phyloP scores from a whole-genome alignment of 2,113 vertebrate species.

The Eudorcas thomsonii region DNA sequence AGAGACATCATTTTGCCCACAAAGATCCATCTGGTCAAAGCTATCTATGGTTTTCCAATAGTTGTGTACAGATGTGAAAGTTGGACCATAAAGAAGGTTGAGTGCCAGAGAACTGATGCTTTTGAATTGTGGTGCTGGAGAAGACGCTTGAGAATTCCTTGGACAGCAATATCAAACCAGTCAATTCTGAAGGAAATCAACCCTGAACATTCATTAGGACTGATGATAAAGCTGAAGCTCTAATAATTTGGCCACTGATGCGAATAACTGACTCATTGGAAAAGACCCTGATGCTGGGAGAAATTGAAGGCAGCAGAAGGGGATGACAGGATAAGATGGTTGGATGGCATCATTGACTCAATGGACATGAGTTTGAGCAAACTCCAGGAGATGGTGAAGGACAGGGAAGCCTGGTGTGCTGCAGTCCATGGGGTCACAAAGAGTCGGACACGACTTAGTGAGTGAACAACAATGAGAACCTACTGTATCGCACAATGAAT shows the following conservation, averaged over 20 bases:
- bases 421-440: not conserved
- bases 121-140: not conserved
- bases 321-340: not conserved
- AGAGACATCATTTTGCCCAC: not conserved
- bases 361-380: not conserved
- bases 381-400: not conserved
- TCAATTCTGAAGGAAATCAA: not conserved
- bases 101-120: not conserved
- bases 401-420: not conserved
- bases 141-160: not conserved
- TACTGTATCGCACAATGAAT: not conserved
- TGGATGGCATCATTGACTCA: not conserved
- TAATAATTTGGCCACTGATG: not conserved
- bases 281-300: not conserved
- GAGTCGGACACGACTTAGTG: rapidly evolving
- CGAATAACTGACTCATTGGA: not conserved
- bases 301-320: not conserved
- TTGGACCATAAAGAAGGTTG: not conserved
- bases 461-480: not conserved
- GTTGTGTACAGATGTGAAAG: not conserved
- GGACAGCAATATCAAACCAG: not conserved
- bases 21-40: not conserved
- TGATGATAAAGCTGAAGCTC: not conserved
- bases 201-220: not conserved
- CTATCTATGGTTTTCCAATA: not conserved